phyloP scores from a whole-genome alignment of 1,140 invertebrate genomes.

The Bombus fervidus region DNA sequence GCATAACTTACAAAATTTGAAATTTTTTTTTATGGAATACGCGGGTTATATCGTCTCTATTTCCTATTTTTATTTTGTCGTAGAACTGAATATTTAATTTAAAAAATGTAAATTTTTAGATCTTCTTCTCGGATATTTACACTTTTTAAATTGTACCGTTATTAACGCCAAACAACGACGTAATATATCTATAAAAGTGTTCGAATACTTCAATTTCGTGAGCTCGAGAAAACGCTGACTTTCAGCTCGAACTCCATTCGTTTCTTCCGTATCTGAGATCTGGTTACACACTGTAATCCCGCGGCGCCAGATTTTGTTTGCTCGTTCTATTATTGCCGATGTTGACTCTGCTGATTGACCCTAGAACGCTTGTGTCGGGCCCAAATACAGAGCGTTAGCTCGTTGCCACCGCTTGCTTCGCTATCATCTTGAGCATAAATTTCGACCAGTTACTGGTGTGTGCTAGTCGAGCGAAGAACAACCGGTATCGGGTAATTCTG shows the following conservation, averaged over 20 bases:
- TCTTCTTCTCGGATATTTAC: too few species aligned
- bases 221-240: background rate
- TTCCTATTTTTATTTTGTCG: too few species aligned
- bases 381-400: background rate
- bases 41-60: too few species aligned
- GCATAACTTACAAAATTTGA: too few species aligned
- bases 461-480: background rate
- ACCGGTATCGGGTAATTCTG: background rate
- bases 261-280: background rate
- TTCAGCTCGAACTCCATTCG: background rate
- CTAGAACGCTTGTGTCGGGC: conserved; percentile 49
- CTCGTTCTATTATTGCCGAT: conserved; percentile 58
- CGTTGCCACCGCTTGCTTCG: conserved; percentile 2
- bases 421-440: conserved; percentile 29
- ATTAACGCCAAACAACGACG: background rate
- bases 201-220: background rate
- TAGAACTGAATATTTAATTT: too few species aligned
- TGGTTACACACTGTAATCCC: conserved; percentile 49
- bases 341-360: conserved; percentile 65
- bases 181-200: background rate
- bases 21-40: too few species aligned
- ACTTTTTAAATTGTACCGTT: too few species aligned
- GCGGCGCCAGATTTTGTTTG: conserved; percentile 54
- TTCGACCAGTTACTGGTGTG: background rate
- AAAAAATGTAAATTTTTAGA: too few species aligned